A percentile compares a stretch with the other conserved stretches of the same genome.
These are phyloP conservation scores for Mixornis gularis DNA, from an alignment of 2,113 vertebrate genomes.

Conservation along the genomic window DNA sequence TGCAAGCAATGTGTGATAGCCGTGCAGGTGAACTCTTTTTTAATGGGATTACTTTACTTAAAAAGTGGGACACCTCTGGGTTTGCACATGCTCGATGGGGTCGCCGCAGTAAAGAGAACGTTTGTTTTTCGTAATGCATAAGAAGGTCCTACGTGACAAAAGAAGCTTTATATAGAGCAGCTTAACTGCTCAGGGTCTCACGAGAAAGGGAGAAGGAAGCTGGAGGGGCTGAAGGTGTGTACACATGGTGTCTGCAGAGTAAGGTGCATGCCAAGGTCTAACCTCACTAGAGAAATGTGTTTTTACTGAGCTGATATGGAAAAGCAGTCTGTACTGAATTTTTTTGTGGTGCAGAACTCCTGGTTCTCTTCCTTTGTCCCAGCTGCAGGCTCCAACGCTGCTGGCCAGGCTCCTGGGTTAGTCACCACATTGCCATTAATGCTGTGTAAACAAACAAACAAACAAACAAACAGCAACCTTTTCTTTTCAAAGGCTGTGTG, in stretches of 20 bases:
- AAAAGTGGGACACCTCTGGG: neutral
- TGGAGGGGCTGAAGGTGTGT: neutral
- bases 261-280: neutral
- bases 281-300: neutral
- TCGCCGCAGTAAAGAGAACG: neutral
- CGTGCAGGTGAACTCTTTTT: neutral
- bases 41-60: neutral
- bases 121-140: neutral
- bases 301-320: neutral
- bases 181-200: neutral
- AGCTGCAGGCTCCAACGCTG: neutral
- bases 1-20: neutral
- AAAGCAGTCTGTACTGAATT: neutral
- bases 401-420: neutral
- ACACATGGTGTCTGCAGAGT: neutral
- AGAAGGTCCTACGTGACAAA: neutral
- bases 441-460: neutral
- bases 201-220: neutral
- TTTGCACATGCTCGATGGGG: neutral
- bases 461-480: neutral
- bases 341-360: neutral
- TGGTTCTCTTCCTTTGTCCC: neutral
- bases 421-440: neutral
- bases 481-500: neutral
- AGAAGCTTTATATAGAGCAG: neutral